These are phyloP conservation scores for Perdita meconis DNA, from an alignment of 2,888 invertebrate species.

Conservation along the genomic window DNA sequence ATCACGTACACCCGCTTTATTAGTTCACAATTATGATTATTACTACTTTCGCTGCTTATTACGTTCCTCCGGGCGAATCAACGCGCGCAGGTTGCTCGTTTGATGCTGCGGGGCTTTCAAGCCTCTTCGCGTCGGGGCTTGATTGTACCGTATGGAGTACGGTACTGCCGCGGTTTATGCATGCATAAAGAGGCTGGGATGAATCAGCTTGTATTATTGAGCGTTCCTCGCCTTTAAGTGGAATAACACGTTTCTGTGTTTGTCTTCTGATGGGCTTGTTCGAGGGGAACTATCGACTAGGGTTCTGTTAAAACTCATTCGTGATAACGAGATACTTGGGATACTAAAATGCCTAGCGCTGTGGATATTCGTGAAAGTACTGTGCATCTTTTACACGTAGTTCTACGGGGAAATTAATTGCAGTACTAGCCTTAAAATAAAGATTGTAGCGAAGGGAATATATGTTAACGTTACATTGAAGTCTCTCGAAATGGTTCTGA, in stretches of 20 bases:
- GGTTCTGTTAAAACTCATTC: too few species aligned
- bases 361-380: too few species aligned
- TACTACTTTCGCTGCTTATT: constrained; percentile 37
- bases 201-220: constrained; percentile 31
- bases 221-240: background rate
- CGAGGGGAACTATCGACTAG: too few species aligned
- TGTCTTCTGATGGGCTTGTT: too few species aligned
- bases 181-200: constrained; percentile 15
- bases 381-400: too few species aligned
- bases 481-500: too few species aligned
- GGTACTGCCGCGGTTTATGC: background rate
- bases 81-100: background rate
- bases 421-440: too few species aligned
- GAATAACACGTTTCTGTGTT: background rate
- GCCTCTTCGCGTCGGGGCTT: background rate
- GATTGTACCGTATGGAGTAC: constrained; percentile 14
- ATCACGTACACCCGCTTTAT: constrained; percentile 40
- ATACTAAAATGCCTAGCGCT: too few species aligned
- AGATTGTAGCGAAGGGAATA: too few species aligned
- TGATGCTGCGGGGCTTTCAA: constrained; percentile 18
- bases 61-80: constrained; percentile 21
- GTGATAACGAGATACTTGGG: too few species aligned
- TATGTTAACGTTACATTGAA: too few species aligned
- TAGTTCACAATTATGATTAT: constrained; percentile 46
- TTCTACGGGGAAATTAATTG: too few species aligned